A percentile compares a stretch with the other conserved stretches of the same genome.
These are phyloP conservation scores for Bombus waltoni DNA, from an alignment of 1,140 invertebrate species.

Conservation along the genomic window DNA sequence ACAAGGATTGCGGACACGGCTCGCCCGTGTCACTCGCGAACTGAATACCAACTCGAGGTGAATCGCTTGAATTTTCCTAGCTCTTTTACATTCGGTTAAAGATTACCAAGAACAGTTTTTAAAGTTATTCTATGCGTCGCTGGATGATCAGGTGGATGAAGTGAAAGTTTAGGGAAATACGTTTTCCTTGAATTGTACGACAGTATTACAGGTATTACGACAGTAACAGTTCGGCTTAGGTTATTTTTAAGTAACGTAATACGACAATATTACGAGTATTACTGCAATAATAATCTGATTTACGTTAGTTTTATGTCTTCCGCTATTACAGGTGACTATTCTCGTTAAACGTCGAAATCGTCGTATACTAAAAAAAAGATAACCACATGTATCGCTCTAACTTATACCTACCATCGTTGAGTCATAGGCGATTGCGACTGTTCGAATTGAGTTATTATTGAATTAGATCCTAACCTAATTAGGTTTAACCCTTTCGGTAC, in stretches of 20 bases:
- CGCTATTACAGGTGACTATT: no score
- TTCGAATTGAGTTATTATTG: not conserved
- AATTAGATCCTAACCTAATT: no score
- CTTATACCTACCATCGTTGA: not conserved
- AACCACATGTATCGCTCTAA: not conserved
- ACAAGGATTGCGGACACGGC: not conserved
- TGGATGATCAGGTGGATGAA: not conserved
- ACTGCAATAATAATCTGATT: no score
- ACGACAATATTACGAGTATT: no score
- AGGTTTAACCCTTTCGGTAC: no score
- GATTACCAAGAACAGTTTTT: no score
- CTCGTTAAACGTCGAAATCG: no score
- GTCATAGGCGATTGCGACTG: not conserved
- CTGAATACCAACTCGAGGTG: not conserved
- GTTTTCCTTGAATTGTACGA: not conserved
- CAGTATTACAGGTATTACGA: no score
- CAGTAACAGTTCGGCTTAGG: no score
- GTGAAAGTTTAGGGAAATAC: not conserved
- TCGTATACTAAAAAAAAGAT: no score
- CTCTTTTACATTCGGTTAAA: conserved; percentile 2
- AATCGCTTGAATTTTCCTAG: not conserved
- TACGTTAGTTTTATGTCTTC: no score
- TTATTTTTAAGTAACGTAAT: no score
- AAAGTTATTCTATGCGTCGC: not conserved
- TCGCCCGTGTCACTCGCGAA: not conserved